Evolutionary conservation across 2,797 vertebrate species (phyloP).

Genomic region (Pipistrellus nathusii): DNA sequence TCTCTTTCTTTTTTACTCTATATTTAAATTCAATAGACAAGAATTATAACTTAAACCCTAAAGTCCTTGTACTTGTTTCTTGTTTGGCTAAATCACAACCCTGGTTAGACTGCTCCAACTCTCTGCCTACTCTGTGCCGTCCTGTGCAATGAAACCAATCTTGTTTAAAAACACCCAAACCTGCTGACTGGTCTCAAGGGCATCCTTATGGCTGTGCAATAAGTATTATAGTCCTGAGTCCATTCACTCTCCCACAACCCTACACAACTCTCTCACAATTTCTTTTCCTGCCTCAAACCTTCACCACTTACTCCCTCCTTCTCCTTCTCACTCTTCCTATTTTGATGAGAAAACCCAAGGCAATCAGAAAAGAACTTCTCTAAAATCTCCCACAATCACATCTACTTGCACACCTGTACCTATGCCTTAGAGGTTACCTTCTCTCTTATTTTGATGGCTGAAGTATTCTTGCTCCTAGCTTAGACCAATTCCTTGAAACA

Average conservation of each 20-base stretch:
- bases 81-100: conserved; percentile 5
- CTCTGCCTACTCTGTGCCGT: not conserved
- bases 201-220: not conserved
- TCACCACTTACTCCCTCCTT: not conserved
- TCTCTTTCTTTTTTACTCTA: not conserved
- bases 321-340: not conserved
- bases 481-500: not conserved
- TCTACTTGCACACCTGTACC: not conserved
- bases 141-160: not conserved
- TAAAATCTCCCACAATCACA: not conserved
- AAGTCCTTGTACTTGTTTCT: not conserved
- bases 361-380: not conserved
- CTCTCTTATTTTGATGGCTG: not conserved
- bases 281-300: not conserved
- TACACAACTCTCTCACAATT: not conserved
- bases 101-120: not conserved
- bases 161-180: not conserved
- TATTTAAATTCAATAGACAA: not conserved
- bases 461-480: not conserved
- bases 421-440: not conserved
- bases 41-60: not conserved
- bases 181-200: not conserved
- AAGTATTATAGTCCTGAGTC: not conserved
- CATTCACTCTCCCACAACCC: not conserved
- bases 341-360: not conserved